These are phyloP conservation scores for Cristatella mucedo DNA, from an alignment of 2,888 invertebrate genomes.

Conservation along the genomic window DNA sequence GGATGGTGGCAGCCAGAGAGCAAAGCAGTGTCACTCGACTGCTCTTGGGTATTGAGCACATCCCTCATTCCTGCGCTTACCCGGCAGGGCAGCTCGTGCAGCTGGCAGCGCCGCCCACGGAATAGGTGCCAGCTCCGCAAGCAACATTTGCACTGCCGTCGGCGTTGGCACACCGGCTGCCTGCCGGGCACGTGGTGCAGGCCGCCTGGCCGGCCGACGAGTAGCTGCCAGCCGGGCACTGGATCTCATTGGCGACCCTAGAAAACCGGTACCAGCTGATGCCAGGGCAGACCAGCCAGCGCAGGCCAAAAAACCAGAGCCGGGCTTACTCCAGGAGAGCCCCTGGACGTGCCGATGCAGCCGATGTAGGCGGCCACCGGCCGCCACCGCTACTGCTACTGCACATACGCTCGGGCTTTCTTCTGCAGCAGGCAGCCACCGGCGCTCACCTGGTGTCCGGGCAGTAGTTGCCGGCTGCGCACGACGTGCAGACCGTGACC, in stretches of 20 bases:
- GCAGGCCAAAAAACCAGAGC: slow-evolving; percentile 2
- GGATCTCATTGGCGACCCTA: slow-evolving; percentile 15
- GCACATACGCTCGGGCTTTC: too few species aligned
- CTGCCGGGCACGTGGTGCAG: slow-evolving; percentile 27
- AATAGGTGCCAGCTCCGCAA: slow-evolving; percentile 23
- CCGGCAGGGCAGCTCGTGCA: slow-evolving; percentile 23
- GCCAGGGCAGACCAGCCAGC: too few species aligned
- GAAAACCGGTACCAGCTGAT: too few species aligned
- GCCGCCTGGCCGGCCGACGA: slow-evolving; percentile 17
- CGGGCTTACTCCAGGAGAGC: neutral
- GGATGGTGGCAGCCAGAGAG: too few species aligned
- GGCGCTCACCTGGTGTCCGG: slow-evolving; percentile 8
- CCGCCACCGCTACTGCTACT: too few species aligned
- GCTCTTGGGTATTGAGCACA: too few species aligned
- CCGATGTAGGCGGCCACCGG: too few species aligned
- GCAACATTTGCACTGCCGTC: slow-evolving; percentile 22
- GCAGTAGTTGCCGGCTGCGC: slow-evolving; percentile 21
- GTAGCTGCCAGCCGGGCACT: slow-evolving; percentile 22
- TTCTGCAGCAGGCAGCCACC: too few species aligned
- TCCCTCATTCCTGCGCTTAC: slow-evolving; percentile 1
- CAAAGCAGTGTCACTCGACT: too few species aligned
- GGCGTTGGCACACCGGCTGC: slow-evolving; percentile 22
- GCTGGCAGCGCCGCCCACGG: slow-evolving; percentile 19
- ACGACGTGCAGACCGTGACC: slow-evolving; percentile 19
- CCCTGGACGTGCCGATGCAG: too few species aligned